Conservation (phyloP, 2,888 invertebrate genomes). For the Pherbina coryleti region DNA sequence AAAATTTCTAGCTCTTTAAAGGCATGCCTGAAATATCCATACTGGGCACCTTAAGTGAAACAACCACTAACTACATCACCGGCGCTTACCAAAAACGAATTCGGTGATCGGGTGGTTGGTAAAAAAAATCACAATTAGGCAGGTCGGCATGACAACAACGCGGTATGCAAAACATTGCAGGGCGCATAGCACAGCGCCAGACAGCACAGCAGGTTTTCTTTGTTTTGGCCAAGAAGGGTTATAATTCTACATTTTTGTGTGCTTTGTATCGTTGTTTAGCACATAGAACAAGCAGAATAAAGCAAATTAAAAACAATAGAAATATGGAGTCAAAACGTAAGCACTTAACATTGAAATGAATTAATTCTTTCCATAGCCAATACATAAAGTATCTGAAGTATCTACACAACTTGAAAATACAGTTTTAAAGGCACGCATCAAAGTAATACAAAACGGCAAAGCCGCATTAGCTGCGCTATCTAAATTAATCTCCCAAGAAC, state of each 20-base stretch:
- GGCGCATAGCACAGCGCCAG: neutral
- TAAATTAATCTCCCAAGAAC: too few relatives aligned
- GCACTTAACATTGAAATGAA: too few relatives aligned
- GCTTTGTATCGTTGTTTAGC: neutral
- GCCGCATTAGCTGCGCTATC: too few relatives aligned
- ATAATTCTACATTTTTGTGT: neutral
- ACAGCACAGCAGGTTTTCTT: slow-evolving; percentile 2
- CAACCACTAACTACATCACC: neutral
- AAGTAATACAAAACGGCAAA: neutral
- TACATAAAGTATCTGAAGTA: too few relatives aligned
- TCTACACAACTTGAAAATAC: neutral
- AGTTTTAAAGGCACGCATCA: neutral
- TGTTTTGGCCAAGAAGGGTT: slow-evolving; percentile 13
- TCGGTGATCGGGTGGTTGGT: neutral
- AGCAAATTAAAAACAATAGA: neutral
- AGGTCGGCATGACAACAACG: slow-evolving; percentile 9
- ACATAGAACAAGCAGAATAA: neutral
- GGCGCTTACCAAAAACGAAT: neutral
- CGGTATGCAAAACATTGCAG: slow-evolving; percentile 20
- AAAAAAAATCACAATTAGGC: slow-evolving; percentile 20
- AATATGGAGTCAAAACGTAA: too few relatives aligned
- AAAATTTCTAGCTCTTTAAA: too few relatives aligned
- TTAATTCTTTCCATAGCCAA: too few relatives aligned
- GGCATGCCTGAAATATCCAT: too few relatives aligned
- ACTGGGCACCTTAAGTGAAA: too few relatives aligned